Base-by-base conservation (phyloP, 2,888 invertebrate species). In the Timandra comae region DNA sequence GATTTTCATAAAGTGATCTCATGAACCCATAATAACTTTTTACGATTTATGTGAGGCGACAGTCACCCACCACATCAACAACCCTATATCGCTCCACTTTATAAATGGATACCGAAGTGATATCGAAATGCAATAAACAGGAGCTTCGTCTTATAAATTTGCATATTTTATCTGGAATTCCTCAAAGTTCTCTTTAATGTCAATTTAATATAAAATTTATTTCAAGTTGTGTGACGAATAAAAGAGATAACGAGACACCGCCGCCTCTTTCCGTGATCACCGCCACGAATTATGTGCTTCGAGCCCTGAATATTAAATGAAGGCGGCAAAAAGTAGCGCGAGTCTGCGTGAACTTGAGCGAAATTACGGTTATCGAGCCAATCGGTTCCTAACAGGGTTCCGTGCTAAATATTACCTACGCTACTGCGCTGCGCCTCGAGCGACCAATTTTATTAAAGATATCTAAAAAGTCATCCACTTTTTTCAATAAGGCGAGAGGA, bases 221-320 rank as follows among this genome's bases (percentile, higher is more conserved):
- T 64, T 63, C 56, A 50, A 68, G 56, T 63, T 66, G 49, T 61
- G 62, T 68, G 71, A 64, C 58, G 69, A 71, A 71, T 70, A 70
- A 64, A 70, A 67, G 61, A 70, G 66, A 73, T 74, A 76, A 74
- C 73, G 69, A 73, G 70, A 58, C 57, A 55, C 53, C 56, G 51
- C 51, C 58, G 61, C 64, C 62, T 67, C 62, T 65, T 56, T 56
- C 64, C 57, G 65, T 71, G 75, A 78, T 76, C 75, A 74, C 63
- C 67, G 62, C 63, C 56, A 56, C 68, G 70, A 79, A 79, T 78
- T 77, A 78, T 75, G 69, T 64, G 65, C 56, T 62, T 50, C 75
- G 70, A 64, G 73, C 41, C 56, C 49, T 68, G 79, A 80, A 80
- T 80, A 69, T 65, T 65, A 72, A 79, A 69, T 61, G 65, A 60